Evolutionary conservation across 1,140 invertebrate species (phyloP), one percentile per base, ranked within the genome.

Genomic region (Aphidius gifuensis): DNA sequence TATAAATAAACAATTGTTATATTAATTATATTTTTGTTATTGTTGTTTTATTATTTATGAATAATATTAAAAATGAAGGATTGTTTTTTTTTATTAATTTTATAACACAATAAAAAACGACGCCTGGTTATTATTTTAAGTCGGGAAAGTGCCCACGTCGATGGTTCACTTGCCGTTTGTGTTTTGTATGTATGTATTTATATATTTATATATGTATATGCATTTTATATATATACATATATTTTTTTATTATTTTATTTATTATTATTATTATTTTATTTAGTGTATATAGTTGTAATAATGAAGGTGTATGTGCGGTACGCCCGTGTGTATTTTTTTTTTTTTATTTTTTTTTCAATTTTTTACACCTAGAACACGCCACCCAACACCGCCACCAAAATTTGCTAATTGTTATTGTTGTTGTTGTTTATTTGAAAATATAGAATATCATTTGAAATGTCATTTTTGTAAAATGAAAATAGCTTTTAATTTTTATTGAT

Each of bases 301-400:
- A 21, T 49, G 39, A 60, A 21, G 49, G 53, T 48, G 57, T 56
- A 38, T 42, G 51, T 32, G 44, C 23, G 42, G 50, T 53, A 53
- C 53, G 53, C 53, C 53, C 53, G 53, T 55, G 53, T 42, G 4
- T 32, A 3, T 32, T 32, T 32, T 32, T 32, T 32, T 1, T 32
- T 58, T n/a, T 32, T 32, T 1, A 1, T 58, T n/a, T 38, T 45
- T 53, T 63, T 49, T 53, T 63, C 60, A 56, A 45, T 45, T 60
- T 53, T 32, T 32, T 32, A 3, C 23, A 43, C 55, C 56, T 40
- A 50, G 48, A 63, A 57, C 61, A 62, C 61, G 61, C 61, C 61
- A 62, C 58, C 61, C 56, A 51, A 32, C 39, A 55, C 39, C 43
- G 53, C 32, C 39, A 38, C 39, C 9, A 59, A 21, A 48, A 32